Conservation (phyloP, 2,797 vertebrate genomes). For the Schizopygopsis malacanthus region DNA sequence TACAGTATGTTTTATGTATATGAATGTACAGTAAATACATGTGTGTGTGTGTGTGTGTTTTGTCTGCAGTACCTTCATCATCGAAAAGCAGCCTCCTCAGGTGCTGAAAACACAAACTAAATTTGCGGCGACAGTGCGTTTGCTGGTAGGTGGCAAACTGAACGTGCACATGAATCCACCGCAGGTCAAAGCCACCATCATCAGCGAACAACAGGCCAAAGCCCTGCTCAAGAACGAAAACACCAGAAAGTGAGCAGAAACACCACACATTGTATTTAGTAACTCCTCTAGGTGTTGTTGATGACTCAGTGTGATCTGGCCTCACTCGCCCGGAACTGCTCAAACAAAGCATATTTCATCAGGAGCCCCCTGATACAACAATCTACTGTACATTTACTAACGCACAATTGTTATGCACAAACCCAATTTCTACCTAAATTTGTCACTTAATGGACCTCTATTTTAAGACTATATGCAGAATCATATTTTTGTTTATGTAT, state of each 20-base stretch:
- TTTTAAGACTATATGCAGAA: neutral
- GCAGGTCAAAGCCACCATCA: slow-evolving; percentile 95
- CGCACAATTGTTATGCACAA: slow-evolving; percentile 47
- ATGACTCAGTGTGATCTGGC: neutral
- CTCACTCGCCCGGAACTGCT: neutral
- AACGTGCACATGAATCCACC: slow-evolving; percentile 98
- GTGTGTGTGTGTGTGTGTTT: neutral
- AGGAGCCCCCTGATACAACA: neutral
- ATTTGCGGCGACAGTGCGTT: slow-evolving; percentile 92
- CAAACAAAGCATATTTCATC: neutral
- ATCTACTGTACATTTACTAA: neutral
- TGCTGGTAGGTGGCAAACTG: slow-evolving; percentile 94
- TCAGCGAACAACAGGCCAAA: slow-evolving; percentile 95
- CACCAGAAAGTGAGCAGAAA: slow-evolving; percentile 77
- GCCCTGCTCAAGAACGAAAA: slow-evolving; percentile 94
- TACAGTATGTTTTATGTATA: neutral
- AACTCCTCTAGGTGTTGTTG: neutral
- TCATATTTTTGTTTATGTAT: neutral
- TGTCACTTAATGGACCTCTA: neutral
- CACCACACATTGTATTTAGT: slow-evolving; percentile 20
- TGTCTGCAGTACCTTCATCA: slow-evolving; percentile 89
- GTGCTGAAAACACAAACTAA: slow-evolving; percentile 95
- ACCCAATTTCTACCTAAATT: neutral
- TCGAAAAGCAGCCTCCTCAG: slow-evolving; percentile 96
- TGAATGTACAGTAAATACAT: neutral